Evolutionary conservation across 2,113 vertebrate genomes (phyloP).

Genomic region (Podocnemis expansa): DNA sequence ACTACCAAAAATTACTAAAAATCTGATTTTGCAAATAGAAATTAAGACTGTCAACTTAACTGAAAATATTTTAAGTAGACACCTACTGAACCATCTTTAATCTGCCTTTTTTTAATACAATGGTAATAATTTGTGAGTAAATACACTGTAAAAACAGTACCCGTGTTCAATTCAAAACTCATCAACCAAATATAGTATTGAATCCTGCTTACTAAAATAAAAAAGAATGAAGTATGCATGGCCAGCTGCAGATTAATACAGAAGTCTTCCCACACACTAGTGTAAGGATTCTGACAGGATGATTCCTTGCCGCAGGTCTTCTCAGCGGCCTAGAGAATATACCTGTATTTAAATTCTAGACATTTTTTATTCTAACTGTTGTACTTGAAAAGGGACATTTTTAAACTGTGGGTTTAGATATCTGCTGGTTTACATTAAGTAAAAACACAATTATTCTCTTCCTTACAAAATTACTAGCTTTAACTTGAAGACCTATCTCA

Average conservation of each 20-base stretch:
- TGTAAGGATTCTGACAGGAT: not conserved
- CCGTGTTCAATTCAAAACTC: not conserved
- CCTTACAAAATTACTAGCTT: not conserved
- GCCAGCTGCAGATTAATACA: not conserved
- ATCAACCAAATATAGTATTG: not conserved
- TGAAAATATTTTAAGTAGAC: not conserved
- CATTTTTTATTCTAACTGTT: not conserved
- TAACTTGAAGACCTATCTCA: not conserved
- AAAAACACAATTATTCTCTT: not conserved
- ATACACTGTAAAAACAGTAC: not conserved
- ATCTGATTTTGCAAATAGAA: not conserved
- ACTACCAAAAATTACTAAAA: not conserved
- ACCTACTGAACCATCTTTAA: not conserved
- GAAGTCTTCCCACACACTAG: not conserved
- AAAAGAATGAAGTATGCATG: not conserved
- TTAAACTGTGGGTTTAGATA: not conserved
- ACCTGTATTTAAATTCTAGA: not conserved
- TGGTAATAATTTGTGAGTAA: not conserved
- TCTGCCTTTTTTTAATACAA: not conserved
- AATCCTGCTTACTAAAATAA: not conserved
- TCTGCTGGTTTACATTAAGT: not conserved
- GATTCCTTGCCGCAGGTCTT: not conserved
- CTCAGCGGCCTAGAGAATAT: not conserved
- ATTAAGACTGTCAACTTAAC: not conserved
- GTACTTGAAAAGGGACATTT: not conserved